Evolutionary conservation across 2,888 invertebrate species (phyloP).

Genomic region (Agonopterix alstromeriana): DNA sequence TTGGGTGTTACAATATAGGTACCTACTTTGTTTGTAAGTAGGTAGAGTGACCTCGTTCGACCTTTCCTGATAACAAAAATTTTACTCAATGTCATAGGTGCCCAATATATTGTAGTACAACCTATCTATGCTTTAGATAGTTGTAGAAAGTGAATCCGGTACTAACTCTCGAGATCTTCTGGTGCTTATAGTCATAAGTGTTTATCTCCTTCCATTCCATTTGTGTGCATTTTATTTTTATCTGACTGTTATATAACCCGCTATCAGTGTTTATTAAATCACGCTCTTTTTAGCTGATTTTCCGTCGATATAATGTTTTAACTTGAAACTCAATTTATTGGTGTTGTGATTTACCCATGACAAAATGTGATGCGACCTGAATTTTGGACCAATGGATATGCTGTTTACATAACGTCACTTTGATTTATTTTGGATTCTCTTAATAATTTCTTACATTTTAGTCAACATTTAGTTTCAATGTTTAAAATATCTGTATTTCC

Average conservation of each 20-base stretch:
- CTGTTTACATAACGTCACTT: constrained; percentile 3
- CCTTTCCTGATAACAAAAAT: too few relatives aligned
- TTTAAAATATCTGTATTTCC: constrained; percentile 27
- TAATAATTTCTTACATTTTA: constrained; percentile 6
- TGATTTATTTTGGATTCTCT: background rate
- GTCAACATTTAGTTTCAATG: constrained; percentile 1
- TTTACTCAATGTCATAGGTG: constrained; percentile 1
- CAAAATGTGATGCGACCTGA: constrained; percentile 45
- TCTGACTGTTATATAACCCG: background rate
- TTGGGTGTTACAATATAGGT: constrained; percentile 26
- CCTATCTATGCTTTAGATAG: constrained; percentile 1
- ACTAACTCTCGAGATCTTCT: constrained; percentile 53
- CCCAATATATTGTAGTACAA: constrained; percentile 7
- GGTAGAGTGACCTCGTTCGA: background rate
- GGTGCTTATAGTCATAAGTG: constrained; percentile 71
- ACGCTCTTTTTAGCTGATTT: background rate
- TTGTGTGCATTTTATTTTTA: constrained; percentile 44
- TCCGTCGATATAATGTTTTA: background rate
- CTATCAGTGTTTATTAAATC: background rate
- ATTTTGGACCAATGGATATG: constrained; percentile 45
- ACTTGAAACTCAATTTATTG: constrained; percentile 13
- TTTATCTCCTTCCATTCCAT: constrained; percentile 58
- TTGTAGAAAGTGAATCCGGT: constrained; percentile 30
- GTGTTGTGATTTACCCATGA: constrained; percentile 44
- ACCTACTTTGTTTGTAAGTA: background rate